These are phyloP conservation scores for Drosophila funebris DNA, from an alignment of 1,140 invertebrate species.

Conservation along the genomic window DNA sequence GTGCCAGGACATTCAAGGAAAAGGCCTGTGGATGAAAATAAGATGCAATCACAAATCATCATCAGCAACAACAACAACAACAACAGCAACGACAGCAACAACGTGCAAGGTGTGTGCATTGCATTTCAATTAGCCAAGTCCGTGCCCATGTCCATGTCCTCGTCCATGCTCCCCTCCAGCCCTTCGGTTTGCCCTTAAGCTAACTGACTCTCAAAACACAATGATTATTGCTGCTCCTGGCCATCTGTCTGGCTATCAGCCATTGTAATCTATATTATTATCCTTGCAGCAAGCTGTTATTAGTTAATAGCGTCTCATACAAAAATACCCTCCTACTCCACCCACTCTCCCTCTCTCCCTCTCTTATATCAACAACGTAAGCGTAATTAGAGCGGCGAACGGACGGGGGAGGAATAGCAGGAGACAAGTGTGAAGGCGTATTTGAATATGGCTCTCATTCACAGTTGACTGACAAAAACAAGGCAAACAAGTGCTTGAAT, in stretches of 20 bases:
- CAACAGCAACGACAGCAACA: neutral
- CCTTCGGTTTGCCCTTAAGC: neutral
- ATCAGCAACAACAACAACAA: neutral
- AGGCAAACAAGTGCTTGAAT: slow-evolving; percentile 7
- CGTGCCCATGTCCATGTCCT: neutral
- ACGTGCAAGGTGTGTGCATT: slow-evolving; percentile 7
- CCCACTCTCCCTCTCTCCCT: neutral
- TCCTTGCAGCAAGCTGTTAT: slow-evolving; percentile 17
- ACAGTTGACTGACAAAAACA: neutral
- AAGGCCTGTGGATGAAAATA: slow-evolving; percentile 85
- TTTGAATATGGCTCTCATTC: neutral
- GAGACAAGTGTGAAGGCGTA: no score
- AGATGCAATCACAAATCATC: slow-evolving; percentile 11
- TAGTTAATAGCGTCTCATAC: slow-evolving; percentile 23
- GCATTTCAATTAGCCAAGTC: slow-evolving; percentile 40
- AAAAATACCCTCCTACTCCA: neutral
- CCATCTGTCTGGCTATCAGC: neutral
- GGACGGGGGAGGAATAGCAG: no score
- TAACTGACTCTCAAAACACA: neutral
- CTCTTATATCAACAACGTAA: slow-evolving; percentile 3
- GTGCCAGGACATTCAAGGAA: slow-evolving; percentile 93
- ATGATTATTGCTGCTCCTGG: slow-evolving; percentile 18
- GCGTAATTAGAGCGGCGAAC: neutral
- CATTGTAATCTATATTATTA: slow-evolving; percentile 46
- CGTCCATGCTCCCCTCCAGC: neutral